These are phyloP conservation scores for Metellina segmentata DNA, from an alignment of 2,888 invertebrate species.

Conservation along the genomic window DNA sequence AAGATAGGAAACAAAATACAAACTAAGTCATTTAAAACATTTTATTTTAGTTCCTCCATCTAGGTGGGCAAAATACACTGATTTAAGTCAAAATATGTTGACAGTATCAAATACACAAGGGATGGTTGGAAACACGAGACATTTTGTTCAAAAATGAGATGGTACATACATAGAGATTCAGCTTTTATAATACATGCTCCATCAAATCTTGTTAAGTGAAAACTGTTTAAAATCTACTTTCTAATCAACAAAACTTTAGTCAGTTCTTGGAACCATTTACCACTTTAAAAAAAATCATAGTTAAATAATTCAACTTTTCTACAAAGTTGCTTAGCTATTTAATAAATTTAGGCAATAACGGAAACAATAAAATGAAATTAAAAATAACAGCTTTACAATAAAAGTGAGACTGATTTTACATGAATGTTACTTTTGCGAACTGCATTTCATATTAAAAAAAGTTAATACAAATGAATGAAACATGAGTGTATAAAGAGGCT, in stretches of 20 bases:
- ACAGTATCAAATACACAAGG: constrained; percentile 54
- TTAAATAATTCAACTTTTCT: background rate
- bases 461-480: constrained; percentile 55
- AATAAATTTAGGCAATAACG: constrained; percentile 15
- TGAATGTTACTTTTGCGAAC: background rate
- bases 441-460: constrained; percentile 38
- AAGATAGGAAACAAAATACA: background rate
- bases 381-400: constrained; percentile 11
- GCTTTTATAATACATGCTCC: background rate
- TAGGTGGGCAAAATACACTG: constrained; percentile 41
- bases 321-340: background rate
- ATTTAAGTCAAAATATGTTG: constrained; percentile 54
- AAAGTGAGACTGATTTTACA: background rate
- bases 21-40: constrained; percentile 24
- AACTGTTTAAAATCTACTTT: constrained; percentile 16
- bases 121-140: constrained; percentile 19
- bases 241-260: constrained; percentile 7
- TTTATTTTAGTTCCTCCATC: constrained; percentile 47
- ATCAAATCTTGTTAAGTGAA: background rate
- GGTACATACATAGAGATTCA: constrained; percentile 54
- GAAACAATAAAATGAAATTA: constrained; percentile 2
- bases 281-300: background rate
- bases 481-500: constrained; percentile 53
- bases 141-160: constrained; percentile 59
- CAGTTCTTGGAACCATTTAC: background rate